Conservation (phyloP, 2,888 invertebrate genomes). For the Cephus nigrinus region DNA sequence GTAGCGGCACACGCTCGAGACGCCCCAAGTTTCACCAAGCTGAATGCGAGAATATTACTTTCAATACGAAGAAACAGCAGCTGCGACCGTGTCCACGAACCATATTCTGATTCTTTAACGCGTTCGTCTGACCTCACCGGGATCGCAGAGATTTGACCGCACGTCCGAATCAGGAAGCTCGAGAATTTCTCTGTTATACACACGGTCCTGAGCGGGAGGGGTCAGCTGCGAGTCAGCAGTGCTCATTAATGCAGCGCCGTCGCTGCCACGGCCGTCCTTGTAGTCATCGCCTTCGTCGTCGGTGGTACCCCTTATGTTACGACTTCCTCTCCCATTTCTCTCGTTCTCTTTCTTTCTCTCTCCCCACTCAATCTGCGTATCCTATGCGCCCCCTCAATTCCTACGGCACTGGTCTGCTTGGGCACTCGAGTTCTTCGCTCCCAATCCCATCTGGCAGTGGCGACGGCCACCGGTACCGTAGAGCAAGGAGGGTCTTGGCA, state of each 20-base stretch:
- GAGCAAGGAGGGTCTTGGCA: background rate
- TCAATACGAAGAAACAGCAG: background rate
- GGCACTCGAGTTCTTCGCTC: conserved; percentile 22
- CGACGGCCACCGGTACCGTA: conserved; percentile 2
- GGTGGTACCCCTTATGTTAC: background rate
- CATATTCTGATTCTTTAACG: background rate
- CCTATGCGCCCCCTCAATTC: conserved; percentile 4
- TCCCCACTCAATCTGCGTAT: background rate
- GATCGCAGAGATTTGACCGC: background rate
- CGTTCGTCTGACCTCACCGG: background rate
- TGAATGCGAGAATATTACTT: background rate
- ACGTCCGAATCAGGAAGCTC: background rate
- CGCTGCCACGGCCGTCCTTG: background rate
- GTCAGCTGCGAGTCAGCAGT: background rate
- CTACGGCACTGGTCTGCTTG: conserved; percentile 7
- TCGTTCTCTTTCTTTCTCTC: background rate
- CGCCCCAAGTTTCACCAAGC: background rate
- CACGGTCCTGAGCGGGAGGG: background rate
- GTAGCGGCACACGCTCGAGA: background rate
- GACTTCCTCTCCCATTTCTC: background rate
- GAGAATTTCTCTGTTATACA: background rate
- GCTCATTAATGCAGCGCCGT: background rate
- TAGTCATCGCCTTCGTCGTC: background rate
- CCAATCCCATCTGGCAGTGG: conserved; percentile 23
- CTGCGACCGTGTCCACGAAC: background rate